Percentiles rank a stretch among this genome's conserved stretches.
These are phyloP conservation scores for Cosmorhoe ocellata DNA, from an alignment of 2,888 invertebrate genomes.

Conservation along the genomic window DNA sequence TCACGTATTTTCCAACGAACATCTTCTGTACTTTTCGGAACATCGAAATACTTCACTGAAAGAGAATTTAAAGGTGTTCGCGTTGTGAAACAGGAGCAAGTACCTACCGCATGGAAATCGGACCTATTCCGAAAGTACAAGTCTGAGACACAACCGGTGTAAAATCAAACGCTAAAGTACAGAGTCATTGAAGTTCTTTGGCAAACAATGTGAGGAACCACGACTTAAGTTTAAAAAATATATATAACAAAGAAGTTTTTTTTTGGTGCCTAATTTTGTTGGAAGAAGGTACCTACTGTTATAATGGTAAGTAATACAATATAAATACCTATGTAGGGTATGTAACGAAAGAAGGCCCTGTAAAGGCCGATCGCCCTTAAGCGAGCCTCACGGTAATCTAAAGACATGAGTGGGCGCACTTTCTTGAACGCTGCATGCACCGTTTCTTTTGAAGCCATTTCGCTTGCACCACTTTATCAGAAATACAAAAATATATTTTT, in stretches of 20 bases:
- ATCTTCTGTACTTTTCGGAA: constrained; percentile 87
- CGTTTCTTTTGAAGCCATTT: constrained; percentile 42
- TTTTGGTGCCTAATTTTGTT: too few species aligned
- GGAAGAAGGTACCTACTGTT: too few species aligned
- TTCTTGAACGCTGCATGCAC: constrained; percentile 65
- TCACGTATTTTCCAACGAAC: constrained; percentile 88
- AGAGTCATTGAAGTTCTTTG: too few species aligned
- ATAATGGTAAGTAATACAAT: too few species aligned
- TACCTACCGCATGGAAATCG: too few species aligned
- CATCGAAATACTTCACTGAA: constrained; percentile 89
- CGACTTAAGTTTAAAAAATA: too few species aligned
- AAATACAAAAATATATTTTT: not conserved
- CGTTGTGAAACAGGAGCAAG: too few species aligned
- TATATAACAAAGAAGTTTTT: too few species aligned
- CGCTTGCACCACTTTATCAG: constrained; percentile 9
- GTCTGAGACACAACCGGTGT: too few species aligned
- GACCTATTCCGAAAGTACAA: too few species aligned
- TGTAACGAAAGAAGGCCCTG: constrained; percentile 94
- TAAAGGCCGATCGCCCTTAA: constrained; percentile 92
- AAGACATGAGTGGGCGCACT: constrained; percentile 93
- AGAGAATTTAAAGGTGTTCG: constrained; percentile 37
- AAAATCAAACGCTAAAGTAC: too few species aligned
- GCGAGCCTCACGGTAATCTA: constrained; percentile 88
- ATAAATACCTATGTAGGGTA: constrained; percentile 90
- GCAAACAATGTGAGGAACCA: too few species aligned